These are phyloP conservation scores for Tachypleus tridentatus DNA, from an alignment of 1,140 invertebrate genomes.

Conservation along the genomic window DNA sequence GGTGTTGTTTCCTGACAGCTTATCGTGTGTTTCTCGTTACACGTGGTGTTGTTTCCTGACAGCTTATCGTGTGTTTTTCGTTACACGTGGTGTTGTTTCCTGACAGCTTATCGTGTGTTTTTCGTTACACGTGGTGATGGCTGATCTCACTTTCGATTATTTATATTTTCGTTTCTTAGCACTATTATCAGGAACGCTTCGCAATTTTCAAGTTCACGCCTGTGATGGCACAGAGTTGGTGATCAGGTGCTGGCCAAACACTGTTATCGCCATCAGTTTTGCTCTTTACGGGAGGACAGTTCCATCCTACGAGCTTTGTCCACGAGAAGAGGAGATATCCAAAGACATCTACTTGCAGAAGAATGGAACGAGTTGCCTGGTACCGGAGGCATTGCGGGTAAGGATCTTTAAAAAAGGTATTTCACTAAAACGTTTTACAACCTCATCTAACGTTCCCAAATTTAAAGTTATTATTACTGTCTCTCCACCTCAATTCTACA, in stretches of 20 bases:
- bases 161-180: slow-evolving; percentile 42
- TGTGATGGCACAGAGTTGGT: slow-evolving; percentile 75
- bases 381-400: slow-evolving; percentile 30
- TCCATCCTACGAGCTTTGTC: slow-evolving; percentile 18
- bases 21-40: too few species aligned
- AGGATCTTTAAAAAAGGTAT: not conserved
- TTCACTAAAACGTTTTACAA: too few species aligned
- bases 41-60: too few species aligned
- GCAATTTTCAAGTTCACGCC: slow-evolving; percentile 70
- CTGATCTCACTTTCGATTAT: too few species aligned
- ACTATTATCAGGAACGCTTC: slow-evolving; percentile 68
- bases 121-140: too few species aligned
- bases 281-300: slow-evolving; percentile 43
- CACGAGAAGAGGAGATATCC: slow-evolving; percentile 7
- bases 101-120: too few species aligned
- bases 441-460: too few species aligned
- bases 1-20: too few species aligned
- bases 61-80: too few species aligned
- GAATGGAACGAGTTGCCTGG: slow-evolving; percentile 30
- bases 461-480: too few species aligned
- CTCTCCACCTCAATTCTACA: too few species aligned
- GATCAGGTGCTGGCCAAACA: slow-evolving; percentile 69
- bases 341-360: slow-evolving; percentile 7
- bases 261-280: slow-evolving; percentile 72
- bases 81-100: too few species aligned